A percentile compares a stretch with the other conserved stretches of the same genome.
These are phyloP conservation scores for Discoglossus pictus DNA, from an alignment of 2,797 vertebrate genomes.

Conservation along the genomic window DNA sequence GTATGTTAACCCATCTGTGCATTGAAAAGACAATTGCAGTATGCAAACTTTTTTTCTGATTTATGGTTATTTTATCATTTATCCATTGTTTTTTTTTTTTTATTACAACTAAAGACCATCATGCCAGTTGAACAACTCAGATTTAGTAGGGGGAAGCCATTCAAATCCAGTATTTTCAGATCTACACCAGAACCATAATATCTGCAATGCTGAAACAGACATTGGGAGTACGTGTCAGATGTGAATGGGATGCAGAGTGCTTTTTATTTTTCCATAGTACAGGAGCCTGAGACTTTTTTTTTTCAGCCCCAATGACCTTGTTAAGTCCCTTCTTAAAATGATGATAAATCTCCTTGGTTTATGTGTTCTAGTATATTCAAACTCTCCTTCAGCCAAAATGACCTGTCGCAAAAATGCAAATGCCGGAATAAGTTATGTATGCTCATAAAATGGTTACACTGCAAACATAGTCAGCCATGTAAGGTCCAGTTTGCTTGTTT, in stretches of 20 bases:
- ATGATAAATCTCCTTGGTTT: slow-evolving; percentile 18
- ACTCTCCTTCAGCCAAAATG: slow-evolving; percentile 33
- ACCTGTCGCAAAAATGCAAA: slow-evolving; percentile 47
- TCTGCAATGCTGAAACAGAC: slow-evolving; percentile 39
- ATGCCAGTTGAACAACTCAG: too few relatives aligned
- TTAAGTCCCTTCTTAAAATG: slow-evolving; percentile 24
- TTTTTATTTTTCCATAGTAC: slow-evolving; percentile 7
- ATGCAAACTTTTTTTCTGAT: too few relatives aligned
- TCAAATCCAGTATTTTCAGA: too few relatives aligned
- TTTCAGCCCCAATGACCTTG: slow-evolving; percentile 40
- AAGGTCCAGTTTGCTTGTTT: slow-evolving; percentile 41
- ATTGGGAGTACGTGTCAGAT: slow-evolving; percentile 27
- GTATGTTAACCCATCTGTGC: too few relatives aligned
- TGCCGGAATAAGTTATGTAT: slow-evolving; percentile 34
- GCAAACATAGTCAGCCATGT: not conserved
- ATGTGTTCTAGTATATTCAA: slow-evolving; percentile 18
- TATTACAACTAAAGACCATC: too few relatives aligned
- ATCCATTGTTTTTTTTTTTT: too few relatives aligned
- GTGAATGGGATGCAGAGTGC: slow-evolving; percentile 9
- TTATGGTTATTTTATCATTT: too few relatives aligned
- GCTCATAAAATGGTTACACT: slow-evolving; percentile 47
- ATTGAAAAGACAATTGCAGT: too few relatives aligned
- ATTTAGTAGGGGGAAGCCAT: too few relatives aligned
- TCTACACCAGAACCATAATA: slow-evolving; percentile 29
- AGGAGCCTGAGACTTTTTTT: slow-evolving; percentile 5